Percentiles rank a stretch among this genome's conserved stretches.
Conservation (phyloP, 2,888 invertebrate species). For the Amphipoea lucens region DNA sequence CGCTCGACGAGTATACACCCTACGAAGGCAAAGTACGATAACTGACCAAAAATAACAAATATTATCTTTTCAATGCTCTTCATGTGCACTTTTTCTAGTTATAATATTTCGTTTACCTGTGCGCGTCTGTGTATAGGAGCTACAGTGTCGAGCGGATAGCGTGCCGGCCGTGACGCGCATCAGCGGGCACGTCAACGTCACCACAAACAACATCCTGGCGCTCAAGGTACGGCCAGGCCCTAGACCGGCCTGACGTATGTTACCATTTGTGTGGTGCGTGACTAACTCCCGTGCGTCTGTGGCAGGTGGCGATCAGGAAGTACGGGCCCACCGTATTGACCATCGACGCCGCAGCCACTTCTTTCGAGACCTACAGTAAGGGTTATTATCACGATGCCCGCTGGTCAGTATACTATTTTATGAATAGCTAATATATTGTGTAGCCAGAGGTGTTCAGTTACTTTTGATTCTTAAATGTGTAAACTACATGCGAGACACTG, state of each 20-base stretch:
- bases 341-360: constrained; percentile 75
- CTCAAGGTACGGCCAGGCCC: constrained; percentile 76
- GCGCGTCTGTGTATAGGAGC: constrained; percentile 64
- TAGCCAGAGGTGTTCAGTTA: neutral
- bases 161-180: constrained; percentile 81
- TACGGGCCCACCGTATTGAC: constrained; percentile 84
- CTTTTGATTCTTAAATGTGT: neutral
- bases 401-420: constrained; percentile 73
- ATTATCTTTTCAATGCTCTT: neutral
- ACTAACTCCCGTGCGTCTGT: constrained; percentile 7
- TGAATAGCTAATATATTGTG: neutral
- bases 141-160: constrained; percentile 72
- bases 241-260: too few species aligned
- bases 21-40: constrained; percentile 75
- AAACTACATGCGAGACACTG: neutral
- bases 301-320: constrained; percentile 79
- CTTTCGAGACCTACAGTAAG: constrained; percentile 75
- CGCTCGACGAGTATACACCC: constrained; percentile 76
- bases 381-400: constrained; percentile 81
- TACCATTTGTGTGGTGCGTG: too few species aligned
- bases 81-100: neutral
- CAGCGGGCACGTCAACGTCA: constrained; percentile 82
- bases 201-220: constrained; percentile 77
- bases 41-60: neutral
- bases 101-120: neutral